Conservation (phyloP, 2,888 invertebrate genomes). For the Coelinius sp. region DNA sequence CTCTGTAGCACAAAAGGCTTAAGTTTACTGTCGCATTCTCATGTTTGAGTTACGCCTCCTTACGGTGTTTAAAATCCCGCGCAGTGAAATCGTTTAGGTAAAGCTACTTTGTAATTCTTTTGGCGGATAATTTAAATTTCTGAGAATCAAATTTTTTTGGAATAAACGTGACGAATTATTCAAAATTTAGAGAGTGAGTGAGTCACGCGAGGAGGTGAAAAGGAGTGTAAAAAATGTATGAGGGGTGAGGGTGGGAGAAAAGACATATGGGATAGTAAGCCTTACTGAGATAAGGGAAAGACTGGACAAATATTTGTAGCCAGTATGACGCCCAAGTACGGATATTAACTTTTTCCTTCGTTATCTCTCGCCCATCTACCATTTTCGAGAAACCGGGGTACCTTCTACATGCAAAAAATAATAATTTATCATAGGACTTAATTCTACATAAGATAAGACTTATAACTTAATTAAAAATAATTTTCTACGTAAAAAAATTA, state of each 20-base stretch:
- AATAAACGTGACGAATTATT: slow-evolving; percentile 18
- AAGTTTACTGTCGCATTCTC: slow-evolving; percentile 30
- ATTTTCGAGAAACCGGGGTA: not conserved
- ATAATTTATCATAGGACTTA: not conserved
- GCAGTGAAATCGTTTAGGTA: not conserved
- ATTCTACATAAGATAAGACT: too few species aligned
- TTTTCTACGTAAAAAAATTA: not conserved
- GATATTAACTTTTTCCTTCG: slow-evolving; percentile 34
- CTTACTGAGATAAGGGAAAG: slow-evolving; percentile 60
- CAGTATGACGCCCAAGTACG: slow-evolving; percentile 50
- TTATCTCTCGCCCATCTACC: not conserved
- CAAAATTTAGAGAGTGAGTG: not conserved
- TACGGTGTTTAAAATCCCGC: not conserved
- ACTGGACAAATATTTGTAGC: slow-evolving; percentile 60
- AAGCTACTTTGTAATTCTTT: not conserved
- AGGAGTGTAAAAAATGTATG: not conserved
- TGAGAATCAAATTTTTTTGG: not conserved
- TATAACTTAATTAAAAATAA: too few species aligned
- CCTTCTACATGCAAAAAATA: not conserved
- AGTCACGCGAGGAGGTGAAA: slow-evolving; percentile 1
- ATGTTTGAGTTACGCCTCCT: not conserved
- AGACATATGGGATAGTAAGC: slow-evolving; percentile 64
- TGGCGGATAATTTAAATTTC: not conserved
- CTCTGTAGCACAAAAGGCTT: slow-evolving; percentile 11
- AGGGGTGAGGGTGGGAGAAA: slow-evolving; percentile 52